phyloP scores from a whole-genome alignment of 2,797 vertebrate species.

The Coregonus ussuriensis region DNA sequence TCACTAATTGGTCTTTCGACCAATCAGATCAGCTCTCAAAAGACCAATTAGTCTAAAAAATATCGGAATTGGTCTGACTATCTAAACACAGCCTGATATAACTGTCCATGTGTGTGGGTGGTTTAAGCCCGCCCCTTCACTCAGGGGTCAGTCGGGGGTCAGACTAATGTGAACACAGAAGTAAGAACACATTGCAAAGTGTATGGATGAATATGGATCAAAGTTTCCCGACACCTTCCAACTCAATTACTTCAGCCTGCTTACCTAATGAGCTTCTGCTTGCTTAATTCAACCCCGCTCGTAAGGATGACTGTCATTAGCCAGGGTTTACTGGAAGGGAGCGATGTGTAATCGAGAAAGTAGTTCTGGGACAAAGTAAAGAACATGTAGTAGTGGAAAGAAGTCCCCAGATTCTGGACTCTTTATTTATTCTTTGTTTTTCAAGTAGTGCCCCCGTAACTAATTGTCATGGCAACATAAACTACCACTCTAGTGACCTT shows the following conservation, averaged over 20 bases:
- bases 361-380: slow-evolving; percentile 12
- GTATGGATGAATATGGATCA: background rate
- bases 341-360: slow-evolving; percentile 23
- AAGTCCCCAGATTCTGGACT: slow-evolving; percentile 4
- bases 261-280: slow-evolving; percentile 35
- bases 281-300: slow-evolving; percentile 40
- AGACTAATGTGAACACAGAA: slow-evolving; percentile 25
- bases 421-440: background rate
- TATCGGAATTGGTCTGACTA: too few relatives aligned
- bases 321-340: slow-evolving; percentile 21
- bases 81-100: background rate
- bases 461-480: slow-evolving; percentile 55
- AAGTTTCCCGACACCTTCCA: slow-evolving; percentile 13
- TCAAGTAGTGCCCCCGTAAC: slow-evolving; percentile 19
- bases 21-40: too few relatives aligned
- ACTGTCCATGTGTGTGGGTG: background rate
- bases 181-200: background rate
- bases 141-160: slow-evolving; percentile 31
- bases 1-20: too few relatives aligned
- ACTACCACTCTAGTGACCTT: slow-evolving; percentile 22
- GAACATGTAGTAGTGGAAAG: background rate
- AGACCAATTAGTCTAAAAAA: too few relatives aligned
- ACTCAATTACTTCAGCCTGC: slow-evolving; percentile 11
- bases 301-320: slow-evolving; percentile 26
- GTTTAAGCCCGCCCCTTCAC: background rate